Conservation (phyloP, 2,113 vertebrate genomes). For the Daboia siamensis region DNA sequence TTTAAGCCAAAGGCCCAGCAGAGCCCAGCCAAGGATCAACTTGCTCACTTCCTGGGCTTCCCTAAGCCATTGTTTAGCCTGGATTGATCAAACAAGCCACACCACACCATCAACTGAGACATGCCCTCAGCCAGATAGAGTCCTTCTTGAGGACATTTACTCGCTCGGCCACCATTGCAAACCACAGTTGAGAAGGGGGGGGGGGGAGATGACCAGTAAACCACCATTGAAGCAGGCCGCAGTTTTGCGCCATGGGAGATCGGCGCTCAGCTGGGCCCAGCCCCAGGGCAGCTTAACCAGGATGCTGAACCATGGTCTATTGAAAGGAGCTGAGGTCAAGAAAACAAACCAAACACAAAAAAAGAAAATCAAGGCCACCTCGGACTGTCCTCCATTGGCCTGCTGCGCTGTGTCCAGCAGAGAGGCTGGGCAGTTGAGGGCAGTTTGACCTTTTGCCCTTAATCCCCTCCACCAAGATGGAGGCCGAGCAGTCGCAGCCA, state of each 20-base stretch:
- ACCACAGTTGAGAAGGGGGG: not conserved
- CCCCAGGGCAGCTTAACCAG: not conserved
- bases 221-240: not conserved
- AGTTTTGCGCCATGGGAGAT: not conserved
- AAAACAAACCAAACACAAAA: not conserved
- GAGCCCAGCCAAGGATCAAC: not conserved
- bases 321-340: not conserved
- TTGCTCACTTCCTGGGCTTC: not conserved
- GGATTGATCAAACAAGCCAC: not conserved
- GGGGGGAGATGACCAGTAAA: not conserved
- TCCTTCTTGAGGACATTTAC: too few species aligned
- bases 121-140: too few species aligned
- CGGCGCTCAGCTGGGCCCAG: not conserved
- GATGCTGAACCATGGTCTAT: not conserved
- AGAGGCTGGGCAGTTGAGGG: not conserved
- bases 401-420: not conserved
- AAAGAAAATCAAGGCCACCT: not conserved
- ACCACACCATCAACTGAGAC: not conserved
- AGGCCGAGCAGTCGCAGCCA: not conserved
- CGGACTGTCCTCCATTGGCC: not conserved
- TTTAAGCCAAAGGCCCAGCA: not conserved
- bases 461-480: not conserved
- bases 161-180: not conserved
- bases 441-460: not conserved
- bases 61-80: not conserved